Conservation (phyloP, 1,140 invertebrate species). For the Caenorhabditis elegans region DNA sequence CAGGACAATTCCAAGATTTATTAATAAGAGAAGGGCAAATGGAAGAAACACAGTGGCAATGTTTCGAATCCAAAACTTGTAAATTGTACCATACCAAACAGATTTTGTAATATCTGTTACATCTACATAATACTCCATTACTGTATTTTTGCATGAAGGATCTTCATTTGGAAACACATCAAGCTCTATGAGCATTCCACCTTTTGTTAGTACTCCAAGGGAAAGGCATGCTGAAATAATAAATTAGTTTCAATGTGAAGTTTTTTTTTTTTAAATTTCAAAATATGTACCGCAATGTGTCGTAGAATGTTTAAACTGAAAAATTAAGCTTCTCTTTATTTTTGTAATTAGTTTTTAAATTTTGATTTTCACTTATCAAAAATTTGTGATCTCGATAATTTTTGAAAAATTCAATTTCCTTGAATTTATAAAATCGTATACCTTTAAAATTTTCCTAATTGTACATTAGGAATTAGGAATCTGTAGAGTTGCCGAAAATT, state of each 20-base stretch:
- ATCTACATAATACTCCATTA: constrained; percentile 38
- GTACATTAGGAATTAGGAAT: too few species aligned
- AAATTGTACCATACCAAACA: constrained; percentile 31
- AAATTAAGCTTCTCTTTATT: too few species aligned
- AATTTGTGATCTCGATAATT: too few species aligned
- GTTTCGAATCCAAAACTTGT: constrained; percentile 39
- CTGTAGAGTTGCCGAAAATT: too few species aligned
- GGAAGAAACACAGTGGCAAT: constrained; percentile 37
- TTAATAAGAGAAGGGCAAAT: constrained; percentile 34
- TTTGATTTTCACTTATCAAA: too few species aligned
- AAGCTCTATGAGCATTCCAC: constrained; percentile 29
- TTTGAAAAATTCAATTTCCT: too few species aligned
- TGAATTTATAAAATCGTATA: too few species aligned
- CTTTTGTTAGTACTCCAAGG: constrained; percentile 22
- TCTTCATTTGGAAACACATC: constrained; percentile 39
- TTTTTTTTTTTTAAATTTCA: neutral
- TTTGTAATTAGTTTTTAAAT: too few species aligned
- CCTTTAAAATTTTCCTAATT: too few species aligned
- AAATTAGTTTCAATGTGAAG: too few species aligned
- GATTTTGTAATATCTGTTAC: constrained; percentile 33
- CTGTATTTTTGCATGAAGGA: constrained; percentile 18
- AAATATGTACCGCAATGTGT: too few species aligned
- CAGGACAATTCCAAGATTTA: constrained; percentile 34
- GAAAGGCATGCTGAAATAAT: neutral
- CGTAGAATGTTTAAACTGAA: too few species aligned